A percentile compares a stretch with the other conserved stretches of the same genome.
Evolutionary conservation across 1,140 invertebrate species (phyloP).

Genomic region (Hermatobates lingyangjiaoensis): DNA sequence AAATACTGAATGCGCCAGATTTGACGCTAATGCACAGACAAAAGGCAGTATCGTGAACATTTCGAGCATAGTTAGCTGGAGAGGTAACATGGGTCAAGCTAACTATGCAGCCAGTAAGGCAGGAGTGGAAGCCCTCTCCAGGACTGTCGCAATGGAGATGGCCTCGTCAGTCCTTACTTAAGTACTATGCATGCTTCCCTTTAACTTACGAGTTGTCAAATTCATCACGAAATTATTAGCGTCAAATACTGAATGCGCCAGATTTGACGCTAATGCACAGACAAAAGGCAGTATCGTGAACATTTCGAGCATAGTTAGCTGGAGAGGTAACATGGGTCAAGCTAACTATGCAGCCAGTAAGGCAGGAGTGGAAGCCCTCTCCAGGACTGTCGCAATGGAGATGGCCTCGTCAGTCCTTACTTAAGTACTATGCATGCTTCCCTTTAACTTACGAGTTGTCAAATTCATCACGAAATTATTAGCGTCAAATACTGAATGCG

Average conservation of each 20-base stretch:
- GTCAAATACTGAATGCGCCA: too few species aligned
- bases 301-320: constrained; percentile 68
- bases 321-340: constrained; percentile 72
- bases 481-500: too few species aligned
- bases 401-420: constrained; percentile 45
- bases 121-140: constrained; percentile 68
- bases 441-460: too few species aligned
- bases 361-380: constrained; percentile 69
- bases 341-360: constrained; percentile 77
- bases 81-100: constrained; percentile 69
- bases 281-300: constrained; percentile 76
- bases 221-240: too few species aligned
- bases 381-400: constrained; percentile 68
- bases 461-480: too few species aligned
- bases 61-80: constrained; percentile 65
- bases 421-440: neutral
- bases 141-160: constrained; percentile 67
- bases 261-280: too few species aligned
- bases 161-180: constrained; percentile 37
- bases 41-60: constrained; percentile 75
- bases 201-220: too few species aligned
- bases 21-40: too few species aligned
- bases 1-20: too few species aligned
- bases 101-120: constrained; percentile 84
- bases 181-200: neutral